phyloP scores from a whole-genome alignment of 2,797 vertebrate species.

The Fratercula arctica region DNA sequence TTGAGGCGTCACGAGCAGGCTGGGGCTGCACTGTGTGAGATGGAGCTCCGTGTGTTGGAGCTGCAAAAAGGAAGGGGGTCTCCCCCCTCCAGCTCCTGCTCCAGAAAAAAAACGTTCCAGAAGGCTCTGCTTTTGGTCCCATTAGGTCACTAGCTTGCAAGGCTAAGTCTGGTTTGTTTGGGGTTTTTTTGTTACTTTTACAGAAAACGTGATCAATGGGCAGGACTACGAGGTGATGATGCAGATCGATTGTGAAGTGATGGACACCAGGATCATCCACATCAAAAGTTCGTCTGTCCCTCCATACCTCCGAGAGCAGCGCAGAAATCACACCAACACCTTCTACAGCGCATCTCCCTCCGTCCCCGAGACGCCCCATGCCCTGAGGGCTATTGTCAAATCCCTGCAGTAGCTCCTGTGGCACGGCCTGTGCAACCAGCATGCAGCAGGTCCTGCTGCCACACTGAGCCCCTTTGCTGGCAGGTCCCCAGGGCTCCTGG shows the following conservation, averaged over 20 bases:
- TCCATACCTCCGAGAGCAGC: conserved; percentile 82
- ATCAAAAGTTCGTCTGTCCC: conserved; percentile 93
- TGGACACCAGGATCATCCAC: conserved; percentile 93
- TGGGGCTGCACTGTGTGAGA: background rate
- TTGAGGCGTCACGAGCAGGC: background rate
- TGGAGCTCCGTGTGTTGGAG: background rate
- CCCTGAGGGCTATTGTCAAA: conserved; percentile 73
- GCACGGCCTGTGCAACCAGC: fast-evolving
- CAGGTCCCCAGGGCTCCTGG: background rate
- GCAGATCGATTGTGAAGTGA: conserved; percentile 98
- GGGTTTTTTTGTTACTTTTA: background rate
- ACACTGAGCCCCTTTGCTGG: background rate
- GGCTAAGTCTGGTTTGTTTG: background rate
- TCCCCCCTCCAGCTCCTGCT: background rate
- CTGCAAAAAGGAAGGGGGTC: background rate
- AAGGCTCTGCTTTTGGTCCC: background rate
- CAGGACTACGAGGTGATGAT: conserved; percentile 96
- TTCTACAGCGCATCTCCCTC: conserved; percentile 81
- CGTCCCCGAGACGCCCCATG: conserved; percentile 54
- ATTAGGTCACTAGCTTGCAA: background rate
- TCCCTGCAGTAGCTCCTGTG: conserved; percentile 65
- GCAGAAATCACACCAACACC: conserved; percentile 82
- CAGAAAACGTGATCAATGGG: conserved; percentile 92
- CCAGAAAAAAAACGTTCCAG: background rate
- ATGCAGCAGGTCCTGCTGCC: background rate